Percentiles rank a stretch among this genome's conserved stretches.
These are phyloP conservation scores for Sarcophaga variegata DNA, from an alignment of 2,888 invertebrate genomes.

Conservation along the genomic window DNA sequence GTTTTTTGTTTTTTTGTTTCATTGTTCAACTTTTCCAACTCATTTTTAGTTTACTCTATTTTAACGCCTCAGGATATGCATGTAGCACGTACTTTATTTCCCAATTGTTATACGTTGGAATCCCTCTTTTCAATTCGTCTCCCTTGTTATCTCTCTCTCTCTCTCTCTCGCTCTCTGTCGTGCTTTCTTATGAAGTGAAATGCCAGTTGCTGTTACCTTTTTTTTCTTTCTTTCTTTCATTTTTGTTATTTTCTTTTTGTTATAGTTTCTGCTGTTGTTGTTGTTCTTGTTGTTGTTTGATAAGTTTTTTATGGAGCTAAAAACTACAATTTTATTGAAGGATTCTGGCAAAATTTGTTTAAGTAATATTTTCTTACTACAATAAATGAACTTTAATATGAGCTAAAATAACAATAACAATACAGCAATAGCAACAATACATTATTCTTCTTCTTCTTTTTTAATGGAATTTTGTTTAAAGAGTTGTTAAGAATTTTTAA, in stretches of 20 bases:
- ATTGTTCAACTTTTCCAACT: constrained; percentile 36
- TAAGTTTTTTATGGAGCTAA: constrained; percentile 53
- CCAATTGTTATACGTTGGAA: constrained; percentile 64
- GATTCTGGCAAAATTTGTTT: constrained; percentile 56
- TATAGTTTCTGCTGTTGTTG: constrained; percentile 25
- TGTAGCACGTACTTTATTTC: constrained; percentile 69
- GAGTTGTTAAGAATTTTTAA: background rate
- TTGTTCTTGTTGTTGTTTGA: constrained; percentile 40
- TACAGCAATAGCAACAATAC: background rate
- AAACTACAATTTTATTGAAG: constrained; percentile 55
- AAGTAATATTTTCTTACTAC: constrained; percentile 58
- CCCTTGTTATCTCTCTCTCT: background rate
- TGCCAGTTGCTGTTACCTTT: background rate
- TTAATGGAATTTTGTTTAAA: background rate
- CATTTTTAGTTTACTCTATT: constrained; percentile 67
- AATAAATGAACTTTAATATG: constrained; percentile 55
- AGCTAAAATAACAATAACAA: background rate
- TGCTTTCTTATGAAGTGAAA: background rate
- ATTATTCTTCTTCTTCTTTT: background rate
- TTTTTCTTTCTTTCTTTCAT: background rate
- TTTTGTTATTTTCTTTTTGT: background rate
- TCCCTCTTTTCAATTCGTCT: constrained; percentile 4
- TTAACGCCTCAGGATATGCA: constrained; percentile 70
- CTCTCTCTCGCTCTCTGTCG: background rate
- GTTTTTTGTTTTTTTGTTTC: constrained; percentile 25